Conservation (phyloP, 2,113 vertebrate genomes). For the Tringa solitaria region DNA sequence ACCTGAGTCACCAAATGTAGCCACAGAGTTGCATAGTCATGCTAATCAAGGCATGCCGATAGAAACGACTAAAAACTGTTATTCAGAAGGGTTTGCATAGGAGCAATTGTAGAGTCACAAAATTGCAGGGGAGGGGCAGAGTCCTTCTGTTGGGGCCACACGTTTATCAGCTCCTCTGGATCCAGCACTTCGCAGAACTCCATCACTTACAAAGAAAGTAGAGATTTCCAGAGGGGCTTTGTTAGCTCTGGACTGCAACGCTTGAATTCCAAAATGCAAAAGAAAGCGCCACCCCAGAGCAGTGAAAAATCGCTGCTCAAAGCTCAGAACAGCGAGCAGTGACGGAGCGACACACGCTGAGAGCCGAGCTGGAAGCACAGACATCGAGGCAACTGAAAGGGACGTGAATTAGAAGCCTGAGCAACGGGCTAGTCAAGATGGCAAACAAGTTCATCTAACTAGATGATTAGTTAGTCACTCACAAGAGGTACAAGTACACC, state of each 20-base stretch:
- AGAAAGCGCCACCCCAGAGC: neutral
- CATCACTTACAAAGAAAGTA: neutral
- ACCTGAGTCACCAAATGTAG: neutral
- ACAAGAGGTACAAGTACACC: neutral
- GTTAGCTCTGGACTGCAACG: no score
- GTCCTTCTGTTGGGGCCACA: neutral
- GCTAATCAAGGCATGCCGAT: neutral
- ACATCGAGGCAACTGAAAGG: neutral
- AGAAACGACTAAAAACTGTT: neutral
- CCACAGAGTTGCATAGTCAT: neutral
- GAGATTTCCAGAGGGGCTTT: neutral
- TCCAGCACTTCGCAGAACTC: neutral
- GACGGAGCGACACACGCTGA: neutral
- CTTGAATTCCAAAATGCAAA: neutral
- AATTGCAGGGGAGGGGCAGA: neutral
- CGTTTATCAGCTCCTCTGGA: neutral
- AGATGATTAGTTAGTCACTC: neutral
- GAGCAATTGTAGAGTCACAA: neutral
- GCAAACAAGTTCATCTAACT: neutral
- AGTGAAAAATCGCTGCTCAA: neutral
- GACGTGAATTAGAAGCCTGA: neutral
- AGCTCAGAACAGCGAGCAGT: accelerated
- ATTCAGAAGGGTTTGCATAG: neutral
- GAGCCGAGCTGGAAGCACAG: neutral
- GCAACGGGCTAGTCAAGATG: neutral